Conservation (phyloP, 2,797 vertebrate genomes). For the Triplophysa yarkandensis region DNA sequence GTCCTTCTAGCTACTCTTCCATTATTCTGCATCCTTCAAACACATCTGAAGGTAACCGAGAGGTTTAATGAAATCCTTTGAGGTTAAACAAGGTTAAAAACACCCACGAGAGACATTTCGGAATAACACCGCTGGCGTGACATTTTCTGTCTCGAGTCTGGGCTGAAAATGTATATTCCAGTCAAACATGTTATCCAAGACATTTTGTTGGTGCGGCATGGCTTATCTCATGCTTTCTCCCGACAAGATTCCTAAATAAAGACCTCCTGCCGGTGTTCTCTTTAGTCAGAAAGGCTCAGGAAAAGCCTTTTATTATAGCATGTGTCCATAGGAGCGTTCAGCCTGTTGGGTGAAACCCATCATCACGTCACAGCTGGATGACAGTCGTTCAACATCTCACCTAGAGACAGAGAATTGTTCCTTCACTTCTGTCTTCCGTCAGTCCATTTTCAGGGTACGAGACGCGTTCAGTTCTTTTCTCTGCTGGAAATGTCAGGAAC, state of each 20-base stretch:
- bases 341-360: conserved; percentile 28
- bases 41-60: not conserved
- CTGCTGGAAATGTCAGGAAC: not conserved
- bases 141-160: not conserved
- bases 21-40: conserved; percentile 1
- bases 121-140: not conserved
- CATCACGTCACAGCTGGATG: conserved; percentile 30
- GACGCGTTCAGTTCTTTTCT: not conserved
- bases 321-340: conserved; percentile 23
- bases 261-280: conserved; percentile 9
- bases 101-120: not conserved
- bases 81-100: conserved; percentile 24
- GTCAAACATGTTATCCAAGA: not conserved
- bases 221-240: conserved; percentile 22
- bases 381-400: conserved; percentile 9
- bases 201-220: conserved; percentile 16
- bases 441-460: not conserved
- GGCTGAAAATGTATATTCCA: not conserved
- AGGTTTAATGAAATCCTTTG: not conserved
- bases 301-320: conserved; percentile 25
- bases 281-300: not conserved
- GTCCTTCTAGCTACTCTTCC: not conserved
- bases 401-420: not conserved
- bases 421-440: not conserved
- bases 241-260: conserved; percentile 33